phyloP scores from a whole-genome alignment of 2,888 invertebrate species.

The Zelleria hepariella region DNA sequence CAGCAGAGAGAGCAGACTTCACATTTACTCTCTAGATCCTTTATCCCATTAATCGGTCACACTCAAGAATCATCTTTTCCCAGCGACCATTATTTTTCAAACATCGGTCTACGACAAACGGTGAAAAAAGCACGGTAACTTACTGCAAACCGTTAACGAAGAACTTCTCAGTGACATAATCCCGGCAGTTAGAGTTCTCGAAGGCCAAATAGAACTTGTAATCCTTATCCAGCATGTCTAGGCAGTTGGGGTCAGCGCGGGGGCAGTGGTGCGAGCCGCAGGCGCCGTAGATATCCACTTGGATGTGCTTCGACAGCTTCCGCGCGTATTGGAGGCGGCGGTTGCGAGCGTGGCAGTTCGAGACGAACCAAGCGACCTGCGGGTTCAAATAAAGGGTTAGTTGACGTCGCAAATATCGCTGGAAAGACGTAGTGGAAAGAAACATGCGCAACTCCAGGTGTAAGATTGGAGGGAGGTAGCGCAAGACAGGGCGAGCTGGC shows the following conservation, averaged over 20 bases:
- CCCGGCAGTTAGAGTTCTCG: constrained; percentile 96
- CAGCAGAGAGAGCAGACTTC: too few relatives aligned
- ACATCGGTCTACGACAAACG: too few relatives aligned
- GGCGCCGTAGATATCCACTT: constrained; percentile 92
- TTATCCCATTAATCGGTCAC: too few relatives aligned
- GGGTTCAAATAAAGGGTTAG: background rate
- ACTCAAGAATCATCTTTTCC: too few relatives aligned
- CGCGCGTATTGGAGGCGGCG: constrained; percentile 89
- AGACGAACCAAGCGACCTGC: constrained; percentile 97
- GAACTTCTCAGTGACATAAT: constrained; percentile 97
- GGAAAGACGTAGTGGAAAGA: too few relatives aligned
- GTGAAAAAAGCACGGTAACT: constrained; percentile 31
- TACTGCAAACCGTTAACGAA: constrained; percentile 94
- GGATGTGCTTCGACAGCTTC: constrained; percentile 87
- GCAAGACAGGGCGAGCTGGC: too few relatives aligned
- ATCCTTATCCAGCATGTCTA: constrained; percentile 90
- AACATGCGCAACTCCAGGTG: background rate
- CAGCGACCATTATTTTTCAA: too few relatives aligned
- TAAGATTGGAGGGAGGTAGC: too few relatives aligned
- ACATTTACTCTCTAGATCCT: too few relatives aligned
- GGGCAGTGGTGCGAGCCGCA: constrained; percentile 91
- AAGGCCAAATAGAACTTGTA: constrained; percentile 98
- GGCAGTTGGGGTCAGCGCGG: constrained; percentile 86
- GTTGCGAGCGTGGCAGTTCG: constrained; percentile 95
- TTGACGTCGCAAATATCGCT: too few relatives aligned